phyloP scores from a whole-genome alignment of 2,888 invertebrate species.

The Mimas tiliae region DNA sequence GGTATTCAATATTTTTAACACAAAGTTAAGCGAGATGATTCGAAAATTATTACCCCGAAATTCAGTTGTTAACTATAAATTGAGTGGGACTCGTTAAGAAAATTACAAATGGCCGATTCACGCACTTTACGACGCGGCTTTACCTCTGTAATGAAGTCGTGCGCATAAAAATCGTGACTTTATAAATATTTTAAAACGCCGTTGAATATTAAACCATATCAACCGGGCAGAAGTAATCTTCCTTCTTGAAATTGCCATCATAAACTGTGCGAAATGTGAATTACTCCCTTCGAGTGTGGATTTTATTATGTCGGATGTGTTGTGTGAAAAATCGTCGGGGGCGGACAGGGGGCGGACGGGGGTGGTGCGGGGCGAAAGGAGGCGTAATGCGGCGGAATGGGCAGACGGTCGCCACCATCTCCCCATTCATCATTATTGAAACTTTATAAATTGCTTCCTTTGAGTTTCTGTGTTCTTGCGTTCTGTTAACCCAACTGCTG shows the following conservation, averaged over 20 bases:
- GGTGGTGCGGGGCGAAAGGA: conserved; percentile 38
- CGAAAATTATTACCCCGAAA: conserved; percentile 16
- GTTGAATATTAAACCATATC: conserved; percentile 78
- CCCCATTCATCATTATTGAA: conserved; percentile 77
- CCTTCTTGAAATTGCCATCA: conserved; percentile 73
- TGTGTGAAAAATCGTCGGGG: conserved; percentile 66
- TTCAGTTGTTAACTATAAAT: conserved; percentile 28
- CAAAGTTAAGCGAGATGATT: background rate
- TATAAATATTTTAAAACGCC: conserved; percentile 80
- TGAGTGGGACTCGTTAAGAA: conserved; percentile 32
- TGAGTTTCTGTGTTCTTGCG: conserved; percentile 53
- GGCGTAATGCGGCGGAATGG: conserved; percentile 35
- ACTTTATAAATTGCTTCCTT: conserved; percentile 79
- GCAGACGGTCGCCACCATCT: conserved; percentile 38
- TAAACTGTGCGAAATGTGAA: conserved; percentile 73
- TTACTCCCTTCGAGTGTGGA: conserved; percentile 76
- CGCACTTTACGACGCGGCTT: conserved; percentile 39
- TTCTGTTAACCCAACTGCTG: conserved; percentile 24
- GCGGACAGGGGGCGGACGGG: conserved; percentile 36
- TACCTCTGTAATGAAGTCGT: conserved; percentile 55
- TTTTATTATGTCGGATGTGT: conserved; percentile 70
- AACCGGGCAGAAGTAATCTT: conserved; percentile 69
- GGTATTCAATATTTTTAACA: no score
- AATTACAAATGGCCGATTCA: conserved; percentile 29
- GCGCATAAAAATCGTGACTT: conserved; percentile 60